Conservation (phyloP, 2,888 invertebrate genomes). For the Peribatodes rhomboidaria region DNA sequence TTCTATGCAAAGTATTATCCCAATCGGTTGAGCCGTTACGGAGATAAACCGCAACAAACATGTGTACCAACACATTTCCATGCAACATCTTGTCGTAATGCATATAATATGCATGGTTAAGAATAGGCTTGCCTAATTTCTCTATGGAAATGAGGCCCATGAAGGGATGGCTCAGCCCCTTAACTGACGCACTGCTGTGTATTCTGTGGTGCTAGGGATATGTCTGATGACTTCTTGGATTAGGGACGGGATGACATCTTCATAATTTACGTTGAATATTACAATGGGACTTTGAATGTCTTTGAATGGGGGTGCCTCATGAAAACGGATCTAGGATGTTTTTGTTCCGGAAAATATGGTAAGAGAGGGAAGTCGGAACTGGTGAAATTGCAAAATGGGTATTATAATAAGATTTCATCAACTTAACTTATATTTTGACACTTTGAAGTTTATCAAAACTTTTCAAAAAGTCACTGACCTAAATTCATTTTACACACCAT, state of each 20-base stretch:
- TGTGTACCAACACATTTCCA: not conserved
- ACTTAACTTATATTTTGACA: too few species aligned
- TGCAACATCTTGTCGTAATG: not conserved
- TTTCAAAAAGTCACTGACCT: too few species aligned
- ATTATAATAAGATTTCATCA: too few species aligned
- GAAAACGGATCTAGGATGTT: not conserved
- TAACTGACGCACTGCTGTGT: not conserved
- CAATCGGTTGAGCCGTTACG: not conserved
- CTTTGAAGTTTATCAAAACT: too few species aligned
- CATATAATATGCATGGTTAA: slow-evolving; percentile 33
- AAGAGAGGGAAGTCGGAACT: too few species aligned
- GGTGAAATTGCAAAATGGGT: too few species aligned
- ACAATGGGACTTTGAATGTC: slow-evolving; percentile 4
- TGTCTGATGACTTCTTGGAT: slow-evolving; percentile 17
- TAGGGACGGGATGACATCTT: not conserved
- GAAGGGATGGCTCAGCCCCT: not conserved
- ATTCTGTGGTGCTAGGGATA: slow-evolving; percentile 7
- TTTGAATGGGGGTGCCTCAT: not conserved
- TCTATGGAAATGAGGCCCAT: slow-evolving; percentile 36
- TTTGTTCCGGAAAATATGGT: not conserved
- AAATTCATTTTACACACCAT: too few species aligned
- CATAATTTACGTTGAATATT: slow-evolving; percentile 15
- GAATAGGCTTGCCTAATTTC: slow-evolving; percentile 40
- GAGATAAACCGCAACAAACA: not conserved
- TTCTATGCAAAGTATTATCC: not conserved